phyloP scores from a whole-genome alignment of 2,888 invertebrate genomes.

The Exocentrus adspersus region DNA sequence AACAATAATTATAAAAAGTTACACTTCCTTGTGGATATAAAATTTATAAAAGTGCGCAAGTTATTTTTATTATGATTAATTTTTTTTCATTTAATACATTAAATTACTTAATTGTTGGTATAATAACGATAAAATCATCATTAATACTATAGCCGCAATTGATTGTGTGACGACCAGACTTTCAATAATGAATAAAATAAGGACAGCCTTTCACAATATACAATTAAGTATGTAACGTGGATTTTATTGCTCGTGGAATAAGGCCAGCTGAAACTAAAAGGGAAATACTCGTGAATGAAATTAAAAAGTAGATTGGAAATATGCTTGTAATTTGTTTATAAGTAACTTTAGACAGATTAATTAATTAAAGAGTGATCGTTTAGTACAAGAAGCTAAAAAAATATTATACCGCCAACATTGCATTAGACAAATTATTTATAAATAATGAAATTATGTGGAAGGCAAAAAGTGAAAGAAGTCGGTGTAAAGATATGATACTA shows the following conservation, averaged over 20 bases:
- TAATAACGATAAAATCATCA: slow-evolving; percentile 18
- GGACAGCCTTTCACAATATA: slow-evolving; percentile 18
- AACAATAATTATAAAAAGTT: no score
- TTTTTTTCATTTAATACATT: background rate
- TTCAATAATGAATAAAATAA: slow-evolving; percentile 13
- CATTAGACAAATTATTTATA: no score
- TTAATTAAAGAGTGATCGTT: no score
- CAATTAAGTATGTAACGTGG: slow-evolving; percentile 16
- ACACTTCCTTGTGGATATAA: no score
- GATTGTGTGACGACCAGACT: slow-evolving; percentile 2
- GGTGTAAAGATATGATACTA: no score
- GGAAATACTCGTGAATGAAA: background rate
- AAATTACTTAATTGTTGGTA: slow-evolving; percentile 7
- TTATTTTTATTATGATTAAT: background rate
- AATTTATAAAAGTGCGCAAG: no score
- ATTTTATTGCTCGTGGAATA: slow-evolving; percentile 3
- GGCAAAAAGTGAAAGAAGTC: no score
- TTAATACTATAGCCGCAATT: slow-evolving; percentile 1
- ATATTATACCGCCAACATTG: no score
- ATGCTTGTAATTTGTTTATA: background rate
- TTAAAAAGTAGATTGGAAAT: background rate
- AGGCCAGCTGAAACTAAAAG: background rate
- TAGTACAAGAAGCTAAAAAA: no score
- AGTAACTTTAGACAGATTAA: no score
- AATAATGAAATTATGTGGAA: no score